Percentiles rank a stretch among this genome's conserved stretches.
These are phyloP conservation scores for Dendrocopos noguchii DNA, from an alignment of 2,113 vertebrate genomes.

Conservation along the genomic window DNA sequence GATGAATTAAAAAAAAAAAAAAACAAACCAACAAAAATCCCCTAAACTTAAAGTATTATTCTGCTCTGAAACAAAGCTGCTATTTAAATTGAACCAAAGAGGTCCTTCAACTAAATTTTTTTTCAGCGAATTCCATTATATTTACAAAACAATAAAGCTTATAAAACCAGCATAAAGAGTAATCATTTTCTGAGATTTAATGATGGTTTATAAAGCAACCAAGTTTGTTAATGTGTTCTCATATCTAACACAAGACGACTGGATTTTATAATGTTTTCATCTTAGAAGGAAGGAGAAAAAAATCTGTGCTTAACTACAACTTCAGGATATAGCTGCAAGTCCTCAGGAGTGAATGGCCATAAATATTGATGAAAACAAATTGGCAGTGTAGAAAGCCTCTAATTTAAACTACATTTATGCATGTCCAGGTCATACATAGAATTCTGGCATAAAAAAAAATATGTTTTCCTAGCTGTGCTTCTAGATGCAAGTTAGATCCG, in stretches of 20 bases:
- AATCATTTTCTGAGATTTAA: slow-evolving; percentile 9
- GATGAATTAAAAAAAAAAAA: not conserved
- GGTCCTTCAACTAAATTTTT: not conserved
- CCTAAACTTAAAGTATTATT: slow-evolving; percentile 16
- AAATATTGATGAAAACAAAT: not conserved
- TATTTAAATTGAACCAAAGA: slow-evolving; percentile 24
- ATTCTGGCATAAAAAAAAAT: not conserved
- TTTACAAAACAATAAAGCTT: not conserved
- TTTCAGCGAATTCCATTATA: slow-evolving; percentile 21
- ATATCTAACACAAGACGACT: not conserved
- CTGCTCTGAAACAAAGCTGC: not conserved
- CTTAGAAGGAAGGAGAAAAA: not conserved
- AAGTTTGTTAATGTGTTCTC: not conserved
- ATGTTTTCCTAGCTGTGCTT: not conserved
- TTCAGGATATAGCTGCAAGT: not conserved
- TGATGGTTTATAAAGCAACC: not conserved
- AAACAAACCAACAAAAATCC: not conserved
- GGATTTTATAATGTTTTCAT: not conserved
- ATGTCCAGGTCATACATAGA: not conserved
- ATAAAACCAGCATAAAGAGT: not conserved
- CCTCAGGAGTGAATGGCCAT: not conserved
- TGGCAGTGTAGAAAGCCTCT: not conserved
- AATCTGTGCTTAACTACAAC: not conserved
- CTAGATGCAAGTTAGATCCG: not conserved
- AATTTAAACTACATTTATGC: not conserved